Conservation (phyloP, 2,888 invertebrate genomes). For the Ferrisia virgata region DNA sequence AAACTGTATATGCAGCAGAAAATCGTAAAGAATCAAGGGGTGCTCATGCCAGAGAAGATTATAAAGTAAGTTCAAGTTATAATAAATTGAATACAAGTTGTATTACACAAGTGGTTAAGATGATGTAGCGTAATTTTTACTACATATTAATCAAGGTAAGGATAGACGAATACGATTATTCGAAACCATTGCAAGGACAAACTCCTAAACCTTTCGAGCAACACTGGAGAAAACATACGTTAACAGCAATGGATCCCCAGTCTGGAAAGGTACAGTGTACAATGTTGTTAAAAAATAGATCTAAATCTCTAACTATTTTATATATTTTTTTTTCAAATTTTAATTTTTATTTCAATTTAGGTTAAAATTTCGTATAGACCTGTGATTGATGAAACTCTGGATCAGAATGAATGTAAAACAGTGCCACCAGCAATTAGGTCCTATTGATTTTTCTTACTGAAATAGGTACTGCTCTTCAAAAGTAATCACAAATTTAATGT, state of each 20-base stretch:
- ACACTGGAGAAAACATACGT: slow-evolving; percentile 98
- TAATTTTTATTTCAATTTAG: slow-evolving; percentile 55
- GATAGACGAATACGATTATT: slow-evolving; percentile 90
- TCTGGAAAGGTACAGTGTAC: slow-evolving; percentile 72
- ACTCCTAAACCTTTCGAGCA: slow-evolving; percentile 68
- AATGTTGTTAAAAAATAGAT: too few relatives aligned
- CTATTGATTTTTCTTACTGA: slow-evolving; percentile 63
- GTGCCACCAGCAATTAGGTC: slow-evolving; percentile 91
- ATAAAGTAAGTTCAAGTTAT: slow-evolving; percentile 58
- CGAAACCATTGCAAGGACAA: slow-evolving; percentile 86
- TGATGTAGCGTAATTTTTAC: not conserved
- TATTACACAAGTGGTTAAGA: not conserved
- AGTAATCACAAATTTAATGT: too few relatives aligned
- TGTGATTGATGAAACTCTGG: slow-evolving; percentile 89
- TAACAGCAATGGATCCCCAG: slow-evolving; percentile 69
- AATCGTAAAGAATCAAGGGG: slow-evolving; percentile 95
- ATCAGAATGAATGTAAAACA: slow-evolving; percentile 75
- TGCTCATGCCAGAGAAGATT: slow-evolving; percentile 97
- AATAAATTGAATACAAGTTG: not conserved
- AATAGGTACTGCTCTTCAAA: not conserved
- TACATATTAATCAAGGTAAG: slow-evolving; percentile 56
- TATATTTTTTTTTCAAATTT: too few relatives aligned
- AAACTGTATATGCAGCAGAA: slow-evolving; percentile 88
- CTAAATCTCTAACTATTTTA: not conserved
- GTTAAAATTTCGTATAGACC: slow-evolving; percentile 78